Evolutionary conservation across 2,113 vertebrate species (phyloP).

Genomic region (Aldabrachelys gigantea): DNA sequence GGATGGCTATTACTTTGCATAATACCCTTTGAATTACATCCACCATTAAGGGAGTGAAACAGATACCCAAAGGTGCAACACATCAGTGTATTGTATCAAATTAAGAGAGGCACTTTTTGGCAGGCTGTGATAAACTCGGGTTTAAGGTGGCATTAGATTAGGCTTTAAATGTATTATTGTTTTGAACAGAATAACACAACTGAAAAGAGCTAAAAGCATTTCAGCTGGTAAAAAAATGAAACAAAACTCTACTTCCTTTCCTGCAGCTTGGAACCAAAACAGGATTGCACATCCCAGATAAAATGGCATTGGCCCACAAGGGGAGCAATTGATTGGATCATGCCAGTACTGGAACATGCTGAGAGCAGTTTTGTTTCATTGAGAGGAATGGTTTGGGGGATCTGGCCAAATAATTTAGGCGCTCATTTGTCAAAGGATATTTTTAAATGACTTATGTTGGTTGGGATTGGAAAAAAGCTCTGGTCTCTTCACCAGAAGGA

Average conservation of each 20-base stretch:
- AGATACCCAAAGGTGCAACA: conserved; percentile 57
- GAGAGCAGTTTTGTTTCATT: background rate
- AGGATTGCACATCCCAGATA: background rate
- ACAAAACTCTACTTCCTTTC: conserved; percentile 35
- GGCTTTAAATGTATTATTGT: conserved; percentile 57
- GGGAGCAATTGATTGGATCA: background rate
- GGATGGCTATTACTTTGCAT: conserved; percentile 37
- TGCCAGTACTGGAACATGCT: background rate
- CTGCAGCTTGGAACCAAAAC: conserved; percentile 1
- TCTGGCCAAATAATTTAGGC: background rate
- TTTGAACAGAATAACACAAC: conserved; percentile 56
- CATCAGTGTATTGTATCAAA: conserved; percentile 63
- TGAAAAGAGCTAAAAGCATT: conserved; percentile 73
- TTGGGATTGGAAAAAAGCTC: background rate
- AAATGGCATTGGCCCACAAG: background rate
- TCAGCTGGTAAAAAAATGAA: conserved; percentile 32
- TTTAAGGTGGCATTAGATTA: conserved; percentile 48
- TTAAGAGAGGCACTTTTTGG: conserved; percentile 65
- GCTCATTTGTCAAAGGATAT: conserved; percentile 6
- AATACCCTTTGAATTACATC: conserved; percentile 50
- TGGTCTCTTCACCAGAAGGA: too few species aligned
- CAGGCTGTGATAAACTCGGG: conserved; percentile 13
- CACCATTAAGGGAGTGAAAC: conserved; percentile 59
- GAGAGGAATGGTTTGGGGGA: background rate
- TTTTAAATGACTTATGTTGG: background rate